These are phyloP conservation scores for Catocala nupta DNA, from an alignment of 2,888 invertebrate genomes.

Conservation along the genomic window DNA sequence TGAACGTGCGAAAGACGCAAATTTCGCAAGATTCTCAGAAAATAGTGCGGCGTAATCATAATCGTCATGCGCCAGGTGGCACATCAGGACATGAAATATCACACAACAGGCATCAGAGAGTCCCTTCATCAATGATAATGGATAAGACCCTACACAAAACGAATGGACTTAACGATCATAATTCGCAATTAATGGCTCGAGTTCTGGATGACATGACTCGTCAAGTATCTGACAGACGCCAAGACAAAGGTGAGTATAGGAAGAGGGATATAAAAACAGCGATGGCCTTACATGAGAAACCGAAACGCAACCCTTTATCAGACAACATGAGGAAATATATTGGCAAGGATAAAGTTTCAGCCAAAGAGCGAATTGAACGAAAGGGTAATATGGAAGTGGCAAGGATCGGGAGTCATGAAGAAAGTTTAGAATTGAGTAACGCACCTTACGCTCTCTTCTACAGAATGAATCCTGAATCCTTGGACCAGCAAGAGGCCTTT, in stretches of 20 bases:
- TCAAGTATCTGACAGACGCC: constrained; percentile 44
- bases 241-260: constrained; percentile 49
- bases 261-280: constrained; percentile 20
- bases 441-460: constrained; percentile 72
- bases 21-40: constrained; percentile 54
- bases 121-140: constrained; percentile 32
- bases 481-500: constrained; percentile 51
- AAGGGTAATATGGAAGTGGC: constrained; percentile 29
- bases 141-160: constrained; percentile 42
- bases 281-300: constrained; percentile 30
- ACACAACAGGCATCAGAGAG: constrained; percentile 40
- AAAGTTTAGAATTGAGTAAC: constrained; percentile 50
- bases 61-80: constrained; percentile 38
- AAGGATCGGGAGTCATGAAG: constrained; percentile 56
- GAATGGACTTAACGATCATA: constrained; percentile 44
- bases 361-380: constrained; percentile 25
- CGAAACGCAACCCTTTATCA: constrained; percentile 49
- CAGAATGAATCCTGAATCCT: constrained; percentile 61
- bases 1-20: constrained; percentile 57
- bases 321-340: constrained; percentile 60
- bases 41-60: constrained; percentile 50
- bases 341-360: constrained; percentile 51
- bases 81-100: constrained; percentile 34
- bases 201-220: constrained; percentile 54
- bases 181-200: constrained; percentile 45